These are phyloP conservation scores for Brachyptera putata DNA, from an alignment of 2,888 invertebrate species.

Conservation along the genomic window DNA sequence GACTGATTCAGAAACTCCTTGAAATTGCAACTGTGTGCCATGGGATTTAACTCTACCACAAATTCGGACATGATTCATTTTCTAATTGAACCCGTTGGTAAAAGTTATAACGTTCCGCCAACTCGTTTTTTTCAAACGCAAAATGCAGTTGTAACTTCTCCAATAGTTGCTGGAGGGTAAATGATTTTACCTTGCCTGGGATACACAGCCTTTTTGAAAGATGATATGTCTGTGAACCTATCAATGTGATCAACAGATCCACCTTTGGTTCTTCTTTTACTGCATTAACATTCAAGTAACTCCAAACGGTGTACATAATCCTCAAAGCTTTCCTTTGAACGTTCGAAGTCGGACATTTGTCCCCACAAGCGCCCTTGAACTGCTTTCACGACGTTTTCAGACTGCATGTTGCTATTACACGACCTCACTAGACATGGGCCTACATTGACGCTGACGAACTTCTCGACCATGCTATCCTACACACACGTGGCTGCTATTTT, in stretches of 20 bases:
- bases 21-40: constrained; percentile 36
- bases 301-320: constrained; percentile 36
- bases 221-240: constrained; percentile 35
- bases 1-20: constrained; percentile 35
- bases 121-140: constrained; percentile 34
- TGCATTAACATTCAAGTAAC: constrained; percentile 34
- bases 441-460: too few relatives aligned
- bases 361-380: too few relatives aligned
- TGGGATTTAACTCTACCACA: constrained; percentile 33
- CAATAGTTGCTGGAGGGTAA: constrained; percentile 32
- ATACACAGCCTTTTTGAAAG: constrained; percentile 12
- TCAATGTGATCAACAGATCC: constrained; percentile 35
- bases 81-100: constrained; percentile 33
- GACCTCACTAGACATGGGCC: too few relatives aligned
- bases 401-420: too few relatives aligned
- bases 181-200: constrained; percentile 30
- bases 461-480: too few relatives aligned
- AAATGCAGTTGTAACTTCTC: constrained; percentile 30
- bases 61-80: constrained; percentile 31
- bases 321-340: constrained; percentile 18
- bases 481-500: too few relatives aligned
- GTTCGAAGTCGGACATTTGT: too few relatives aligned
- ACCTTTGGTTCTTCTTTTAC: constrained; percentile 33
- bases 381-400: too few relatives aligned
- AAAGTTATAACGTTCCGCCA: constrained; percentile 37